Evolutionary conservation across 2,888 invertebrate species (phyloP), one percentile per base, ranked within the genome.

Genomic region (Priocnemis perturbator): DNA sequence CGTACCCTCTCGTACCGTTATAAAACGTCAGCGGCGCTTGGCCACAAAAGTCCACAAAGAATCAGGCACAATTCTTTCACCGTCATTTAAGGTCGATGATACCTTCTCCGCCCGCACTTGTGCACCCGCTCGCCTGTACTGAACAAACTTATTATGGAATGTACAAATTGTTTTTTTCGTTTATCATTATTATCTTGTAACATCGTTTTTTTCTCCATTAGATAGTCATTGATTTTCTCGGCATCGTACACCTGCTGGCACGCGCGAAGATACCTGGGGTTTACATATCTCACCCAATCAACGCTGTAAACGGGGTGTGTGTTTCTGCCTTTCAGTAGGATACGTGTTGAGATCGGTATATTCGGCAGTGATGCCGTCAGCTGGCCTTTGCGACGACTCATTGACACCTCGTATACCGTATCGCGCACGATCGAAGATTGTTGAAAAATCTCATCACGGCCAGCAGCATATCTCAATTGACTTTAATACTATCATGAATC

Each of bases 121-220:
- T 9, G 70, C 81, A 73, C 78, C 78, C 76, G 78, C 83, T 81
- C 79, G 78, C 82, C 75, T 73, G 76, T 76, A 81, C 80, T 80
- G 82, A 92, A 92, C 91, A 91, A 93, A 93, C 91, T 90, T 92
- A 92, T 92, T 92, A 93, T 93, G 94, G 94, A 94, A 94, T 94
- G 94, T 94, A 94, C 93, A 94, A 93, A 93, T 93, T 92, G 92
- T 93, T 92, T 90, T 90, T 88, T 92, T 77, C 44, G 71, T 71
- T 77, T 37, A 37, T 37, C 37, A 64, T 68, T 74, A 68, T 67
- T 71, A 70, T 72, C 68, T 76, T 71, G 66, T 69, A 66, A 71
- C 63, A 64, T 9, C 37, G 37, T 37, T 37, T 37, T 26, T 37
- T 37, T 69, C 64, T 58, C 37, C 75, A 72, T 72, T 74, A 71